Evolutionary conservation across 2,888 invertebrate genomes (phyloP), one percentile per base, ranked within the genome.

Genomic region (Choreutis nemorana): DNA sequence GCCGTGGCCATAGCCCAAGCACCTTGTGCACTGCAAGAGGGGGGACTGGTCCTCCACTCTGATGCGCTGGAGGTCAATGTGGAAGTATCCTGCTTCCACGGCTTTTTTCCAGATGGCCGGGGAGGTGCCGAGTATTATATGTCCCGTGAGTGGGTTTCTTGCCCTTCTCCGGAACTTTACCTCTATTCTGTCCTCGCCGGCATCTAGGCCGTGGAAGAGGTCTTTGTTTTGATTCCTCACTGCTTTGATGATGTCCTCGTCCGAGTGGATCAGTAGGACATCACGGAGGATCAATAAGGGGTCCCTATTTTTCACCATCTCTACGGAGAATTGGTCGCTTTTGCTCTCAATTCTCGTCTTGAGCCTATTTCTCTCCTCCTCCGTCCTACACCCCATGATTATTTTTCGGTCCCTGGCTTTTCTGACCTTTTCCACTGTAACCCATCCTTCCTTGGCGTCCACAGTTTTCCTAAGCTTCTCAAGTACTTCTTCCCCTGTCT

Each of bases 21-120:
- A 38, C 2, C 13, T 8, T 2, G 36, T 8, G 16, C 40, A 40
- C 23, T 40, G 37, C 5, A 38, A 23, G 7, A 40, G 26, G 0
- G 38, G 36, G 2, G 41, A 32, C 13, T 41, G 37, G 29, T 41
- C 41, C 3, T n/a, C 27, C 0, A 34, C 37, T 3, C 2, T 14
- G 1, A 31, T 7, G 2, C 27, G 14, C n/a, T 37, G 34, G 2
- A 38, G 12, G 15, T 34, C 35, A 1, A 36, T 27, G 6, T 30
- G 29, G 1, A 32, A 12, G 5, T 3, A 22, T 2, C 21, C 29
- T 0, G 9, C 11, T 5, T 13, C 18, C 5, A 18, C 18, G 5
- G 8, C 5, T 5, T 8, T 5, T 6, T 5, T 18, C 18, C 18
- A 18, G 8, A 18, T 18, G 5, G 18, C 5, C 18, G 18, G 18